Percentiles rank a stretch among this genome's conserved stretches.
Conservation (phyloP, 2,888 invertebrate species). For the Leptinotarsa haldemani region DNA sequence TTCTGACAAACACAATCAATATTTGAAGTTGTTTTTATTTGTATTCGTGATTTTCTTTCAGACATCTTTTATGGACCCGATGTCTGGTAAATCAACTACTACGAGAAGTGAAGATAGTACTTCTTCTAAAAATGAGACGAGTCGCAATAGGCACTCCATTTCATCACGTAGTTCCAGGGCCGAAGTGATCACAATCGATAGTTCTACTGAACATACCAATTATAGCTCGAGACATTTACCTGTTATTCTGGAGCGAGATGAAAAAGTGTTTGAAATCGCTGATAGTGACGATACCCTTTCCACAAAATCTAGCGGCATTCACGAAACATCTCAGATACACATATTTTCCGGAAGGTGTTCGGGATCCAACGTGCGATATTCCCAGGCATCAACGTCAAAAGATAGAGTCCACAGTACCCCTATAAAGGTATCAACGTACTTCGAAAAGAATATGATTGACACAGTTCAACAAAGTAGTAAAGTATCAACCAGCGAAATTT, state of each 20-base stretch:
- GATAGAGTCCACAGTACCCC: slow-evolving; percentile 1
- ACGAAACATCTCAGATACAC: slow-evolving; percentile 9
- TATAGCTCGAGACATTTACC: neutral
- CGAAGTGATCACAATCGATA: neutral
- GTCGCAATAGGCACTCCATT: neutral
- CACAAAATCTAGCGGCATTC: neutral
- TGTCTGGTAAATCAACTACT: neutral
- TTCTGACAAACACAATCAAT: too few species aligned
- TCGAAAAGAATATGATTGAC: neutral
- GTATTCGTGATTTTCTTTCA: neutral
- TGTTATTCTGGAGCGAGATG: slow-evolving; percentile 1
- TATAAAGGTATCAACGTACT: slow-evolving; percentile 10
- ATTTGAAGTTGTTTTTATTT: neutral
- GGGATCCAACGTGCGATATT: slow-evolving; percentile 22
- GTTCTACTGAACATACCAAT: neutral
- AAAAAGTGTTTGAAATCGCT: neutral
- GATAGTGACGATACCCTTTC: neutral
- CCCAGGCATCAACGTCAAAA: slow-evolving; percentile 3
- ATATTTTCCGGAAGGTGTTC: slow-evolving; percentile 29
- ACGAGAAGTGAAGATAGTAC: slow-evolving; percentile 28
- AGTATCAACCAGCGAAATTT: neutral
- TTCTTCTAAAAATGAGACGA: neutral
- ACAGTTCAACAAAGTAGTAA: neutral
- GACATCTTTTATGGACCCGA: neutral
- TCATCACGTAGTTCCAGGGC: neutral